Evolutionary conservation across 2,113 vertebrate species (phyloP).

Genomic region (Mus spicilegus): DNA sequence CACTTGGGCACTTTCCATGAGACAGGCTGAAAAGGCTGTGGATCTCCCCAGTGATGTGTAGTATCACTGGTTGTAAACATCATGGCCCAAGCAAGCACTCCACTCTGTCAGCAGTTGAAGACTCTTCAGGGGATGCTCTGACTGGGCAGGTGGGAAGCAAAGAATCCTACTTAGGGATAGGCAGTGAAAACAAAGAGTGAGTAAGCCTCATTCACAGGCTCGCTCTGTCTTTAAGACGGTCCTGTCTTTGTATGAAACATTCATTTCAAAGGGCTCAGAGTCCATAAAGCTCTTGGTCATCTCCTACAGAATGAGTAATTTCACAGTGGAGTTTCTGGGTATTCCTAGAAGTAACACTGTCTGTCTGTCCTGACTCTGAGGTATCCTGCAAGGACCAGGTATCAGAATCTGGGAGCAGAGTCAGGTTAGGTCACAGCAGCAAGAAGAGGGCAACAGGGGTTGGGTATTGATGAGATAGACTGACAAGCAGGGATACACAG

Average conservation of each 20-base stretch:
- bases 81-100: constrained; percentile 35
- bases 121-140: constrained; percentile 64
- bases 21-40: background rate
- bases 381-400: constrained; percentile 75
- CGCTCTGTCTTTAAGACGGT: constrained; percentile 80
- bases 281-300: constrained; percentile 78
- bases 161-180: constrained; percentile 78
- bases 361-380: constrained; percentile 70
- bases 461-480: constrained; percentile 52
- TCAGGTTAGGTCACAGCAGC: constrained; percentile 62
- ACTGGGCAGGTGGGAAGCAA: constrained; percentile 79
- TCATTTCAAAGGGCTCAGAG: constrained; percentile 78
- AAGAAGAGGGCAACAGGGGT: constrained; percentile 75
- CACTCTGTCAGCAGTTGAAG: background rate
- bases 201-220: constrained; percentile 76
- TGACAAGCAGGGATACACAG: background rate
- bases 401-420: background rate
- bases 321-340: constrained; percentile 71
- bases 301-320: constrained; percentile 50
- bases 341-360: constrained; percentile 75
- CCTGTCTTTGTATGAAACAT: constrained; percentile 68
- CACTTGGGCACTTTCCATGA: background rate
- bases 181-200: constrained; percentile 81
- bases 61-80: background rate
- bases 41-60: background rate